Evolutionary conservation across 2,113 vertebrate species (phyloP), one percentile per base, ranked within the genome.

Genomic region (Proterorhinus semilunaris): DNA sequence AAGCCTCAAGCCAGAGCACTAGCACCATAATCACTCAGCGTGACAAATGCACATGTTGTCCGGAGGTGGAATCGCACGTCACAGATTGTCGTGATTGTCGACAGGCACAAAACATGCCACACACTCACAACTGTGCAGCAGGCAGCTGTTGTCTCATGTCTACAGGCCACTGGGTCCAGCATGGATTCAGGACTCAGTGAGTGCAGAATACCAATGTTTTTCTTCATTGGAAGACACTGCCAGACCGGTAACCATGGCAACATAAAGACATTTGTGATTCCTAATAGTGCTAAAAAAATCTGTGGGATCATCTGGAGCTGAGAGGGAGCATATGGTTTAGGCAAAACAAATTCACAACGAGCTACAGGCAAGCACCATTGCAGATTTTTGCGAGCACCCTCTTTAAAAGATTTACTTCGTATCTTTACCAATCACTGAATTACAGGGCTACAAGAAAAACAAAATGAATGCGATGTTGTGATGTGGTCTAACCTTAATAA

Each of bases 171-270:
- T 36, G 54, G 62, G 72, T 85, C 83, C 75, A 65, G 65, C 70
- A 82, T 78, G 81, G 83, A 80, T 84, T 76, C 67, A 65, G 78
- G 71, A 53, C 72, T 81, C 68, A 51, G 71, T 73, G 66, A 74
- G 69, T 44, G 44, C 69, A 74, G 87, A 87, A 84, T 82, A 87
- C 76, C 72, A 72, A 83, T 87, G 80, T 54, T 47, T 74, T 71
- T 69, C 79, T 71, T 69, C 68, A 65, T 62, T 49, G 74, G 72
- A 76, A 79, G 74, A 67, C 47, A 64, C 67, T 75, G 76, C 52
- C 47, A 62, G 54, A 66, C 67, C 76, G 52, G 88, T 86, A 84
- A 84, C 84, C 83, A 86, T 88, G 84, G 84, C 81, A 87, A 90
- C 87, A 49, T 76, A 71, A 69, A 67, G 71, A 72, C 74, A 76